A percentile compares a stretch with the other conserved stretches of the same genome.
phyloP scores from a whole-genome alignment of 2,797 vertebrate species.

The Hoplostethus mediterraneus region DNA sequence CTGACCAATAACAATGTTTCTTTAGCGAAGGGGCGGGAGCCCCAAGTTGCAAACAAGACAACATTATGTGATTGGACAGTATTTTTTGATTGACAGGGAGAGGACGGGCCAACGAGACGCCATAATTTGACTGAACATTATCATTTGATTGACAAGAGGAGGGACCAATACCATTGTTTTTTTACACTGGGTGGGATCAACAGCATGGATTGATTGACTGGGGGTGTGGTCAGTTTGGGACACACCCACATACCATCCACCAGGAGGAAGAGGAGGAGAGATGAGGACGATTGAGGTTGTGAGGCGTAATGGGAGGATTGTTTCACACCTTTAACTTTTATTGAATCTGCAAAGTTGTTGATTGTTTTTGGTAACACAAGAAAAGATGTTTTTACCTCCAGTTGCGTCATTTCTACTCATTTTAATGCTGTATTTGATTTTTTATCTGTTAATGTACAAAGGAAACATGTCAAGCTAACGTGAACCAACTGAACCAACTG shows the following conservation, averaged over 20 bases:
- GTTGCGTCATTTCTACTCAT: slow-evolving; percentile 55
- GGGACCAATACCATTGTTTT: not conserved
- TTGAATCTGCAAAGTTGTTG: slow-evolving; percentile 21
- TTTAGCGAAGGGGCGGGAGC: not conserved
- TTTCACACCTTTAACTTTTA: slow-evolving; percentile 56
- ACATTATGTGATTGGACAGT: not conserved
- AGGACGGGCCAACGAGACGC: slow-evolving; percentile 8
- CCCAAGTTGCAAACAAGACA: slow-evolving; percentile 24
- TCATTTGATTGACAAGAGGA: slow-evolving; percentile 2
- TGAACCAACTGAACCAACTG: no score
- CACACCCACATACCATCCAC: not conserved
- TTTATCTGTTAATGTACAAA: slow-evolving; percentile 52
- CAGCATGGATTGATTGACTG: not conserved
- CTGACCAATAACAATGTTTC: slow-evolving; percentile 1
- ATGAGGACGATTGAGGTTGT: slow-evolving; percentile 18
- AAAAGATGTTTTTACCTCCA: slow-evolving; percentile 58
- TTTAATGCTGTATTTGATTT: slow-evolving; percentile 55
- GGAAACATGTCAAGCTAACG: slow-evolving; percentile 34
- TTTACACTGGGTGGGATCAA: not conserved
- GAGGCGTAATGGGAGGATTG: slow-evolving; percentile 6
- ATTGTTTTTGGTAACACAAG: slow-evolving; percentile 44
- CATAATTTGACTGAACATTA: not conserved
- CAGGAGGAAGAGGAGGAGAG: not conserved
- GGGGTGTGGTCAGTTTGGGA: not conserved
- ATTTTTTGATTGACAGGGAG: slow-evolving; percentile 1